Evolutionary conservation across 2,797 vertebrate genomes (phyloP).

Genomic region (Molothrus ater): DNA sequence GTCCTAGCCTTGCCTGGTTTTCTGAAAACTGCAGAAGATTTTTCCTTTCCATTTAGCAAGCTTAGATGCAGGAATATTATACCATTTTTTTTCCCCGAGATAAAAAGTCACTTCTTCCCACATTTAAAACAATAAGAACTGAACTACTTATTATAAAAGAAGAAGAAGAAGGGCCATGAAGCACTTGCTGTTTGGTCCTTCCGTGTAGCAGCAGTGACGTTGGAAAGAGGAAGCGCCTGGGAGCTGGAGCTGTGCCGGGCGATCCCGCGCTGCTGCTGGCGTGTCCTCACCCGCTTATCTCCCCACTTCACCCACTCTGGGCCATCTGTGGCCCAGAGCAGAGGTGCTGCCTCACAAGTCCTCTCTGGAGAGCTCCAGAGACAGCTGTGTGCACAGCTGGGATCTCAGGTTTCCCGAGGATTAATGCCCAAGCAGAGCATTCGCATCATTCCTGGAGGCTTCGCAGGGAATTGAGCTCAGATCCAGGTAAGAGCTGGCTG

Average conservation of each 20-base stretch:
- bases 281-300: background rate
- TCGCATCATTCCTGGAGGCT: background rate
- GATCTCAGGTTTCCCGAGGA: rapidly evolving
- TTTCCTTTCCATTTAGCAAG: background rate
- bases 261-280: background rate
- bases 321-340: background rate
- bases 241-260: rapidly evolving
- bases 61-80: background rate
- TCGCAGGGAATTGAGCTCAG: background rate
- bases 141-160: background rate
- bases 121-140: background rate
- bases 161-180: background rate
- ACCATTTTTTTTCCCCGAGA: rapidly evolving
- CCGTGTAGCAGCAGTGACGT: background rate
- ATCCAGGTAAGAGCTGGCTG: background rate
- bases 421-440: background rate
- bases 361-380: background rate
- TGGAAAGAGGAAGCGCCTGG: background rate
- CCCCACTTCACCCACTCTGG: background rate
- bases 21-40: background rate
- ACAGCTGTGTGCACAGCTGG: rapidly evolving
- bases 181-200: background rate
- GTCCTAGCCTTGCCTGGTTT: background rate
- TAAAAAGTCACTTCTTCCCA: background rate
- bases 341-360: background rate